phyloP scores from a whole-genome alignment of 2,888 invertebrate species.

The Andrena chrysosceles region DNA sequence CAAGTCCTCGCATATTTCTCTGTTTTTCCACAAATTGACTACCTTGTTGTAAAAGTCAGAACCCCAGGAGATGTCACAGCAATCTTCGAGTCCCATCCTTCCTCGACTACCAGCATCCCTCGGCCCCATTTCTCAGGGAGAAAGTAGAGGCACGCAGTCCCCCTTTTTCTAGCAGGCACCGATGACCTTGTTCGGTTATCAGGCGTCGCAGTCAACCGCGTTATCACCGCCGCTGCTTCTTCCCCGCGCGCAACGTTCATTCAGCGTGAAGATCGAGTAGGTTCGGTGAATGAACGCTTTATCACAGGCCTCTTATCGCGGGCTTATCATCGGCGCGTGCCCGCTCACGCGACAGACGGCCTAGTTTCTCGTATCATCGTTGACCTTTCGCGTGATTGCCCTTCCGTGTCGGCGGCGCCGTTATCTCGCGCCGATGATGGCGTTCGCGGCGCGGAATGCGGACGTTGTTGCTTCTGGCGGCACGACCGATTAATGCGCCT shows the following conservation, averaged over 20 bases:
- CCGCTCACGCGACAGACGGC: conserved; percentile 21
- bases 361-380: conserved; percentile 18
- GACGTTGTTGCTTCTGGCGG: neutral
- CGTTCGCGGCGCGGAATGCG: conserved; percentile 19
- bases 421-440: conserved; percentile 3
- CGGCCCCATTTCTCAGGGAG: neutral
- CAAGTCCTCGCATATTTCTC: too few relatives aligned
- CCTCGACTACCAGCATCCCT: neutral
- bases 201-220: neutral
- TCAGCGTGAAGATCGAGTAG: neutral
- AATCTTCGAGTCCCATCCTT: too few relatives aligned
- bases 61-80: too few relatives aligned
- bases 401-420: neutral
- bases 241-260: neutral
- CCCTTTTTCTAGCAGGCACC: neutral
- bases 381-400: conserved; percentile 27
- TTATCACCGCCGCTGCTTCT: neutral
- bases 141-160: neutral
- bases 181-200: neutral
- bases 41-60: too few relatives aligned
- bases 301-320: conserved; percentile 16
- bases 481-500: too few relatives aligned
- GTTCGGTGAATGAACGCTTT: neutral
- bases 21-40: neutral
- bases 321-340: conserved; percentile 6